Conservation (phyloP, 1,140 invertebrate genomes). For the Coptotermes formosanus region DNA sequence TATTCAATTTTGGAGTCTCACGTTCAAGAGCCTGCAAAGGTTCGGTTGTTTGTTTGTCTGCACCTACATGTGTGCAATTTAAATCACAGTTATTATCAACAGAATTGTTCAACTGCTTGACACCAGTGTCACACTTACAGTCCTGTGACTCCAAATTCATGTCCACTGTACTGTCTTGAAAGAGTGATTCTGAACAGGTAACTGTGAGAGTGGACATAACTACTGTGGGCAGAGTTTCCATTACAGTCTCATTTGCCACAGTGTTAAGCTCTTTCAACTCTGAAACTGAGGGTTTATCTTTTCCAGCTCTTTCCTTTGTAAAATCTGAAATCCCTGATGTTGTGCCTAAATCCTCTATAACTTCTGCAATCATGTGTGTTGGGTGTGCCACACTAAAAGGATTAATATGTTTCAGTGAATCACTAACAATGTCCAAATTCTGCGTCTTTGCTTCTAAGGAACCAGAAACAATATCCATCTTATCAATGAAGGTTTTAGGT, state of each 20-base stretch:
- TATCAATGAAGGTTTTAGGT: background rate
- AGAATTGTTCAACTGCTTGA: background rate
- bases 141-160: background rate
- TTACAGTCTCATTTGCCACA: background rate
- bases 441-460: background rate
- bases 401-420: background rate
- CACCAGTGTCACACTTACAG: background rate
- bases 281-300: background rate
- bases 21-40: background rate
- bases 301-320: background rate
- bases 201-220: background rate
- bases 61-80: background rate
- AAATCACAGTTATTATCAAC: background rate
- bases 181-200: background rate
- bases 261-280: background rate
- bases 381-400: background rate
- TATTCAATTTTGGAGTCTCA: background rate
- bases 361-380: background rate
- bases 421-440: background rate
- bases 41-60: background rate
- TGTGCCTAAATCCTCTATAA: background rate
- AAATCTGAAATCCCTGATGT: background rate
- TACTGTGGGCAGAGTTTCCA: background rate
- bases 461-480: background rate
- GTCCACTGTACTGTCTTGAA: background rate